phyloP scores from a whole-genome alignment of 2,113 vertebrate species.

The Salvator merianae region DNA sequence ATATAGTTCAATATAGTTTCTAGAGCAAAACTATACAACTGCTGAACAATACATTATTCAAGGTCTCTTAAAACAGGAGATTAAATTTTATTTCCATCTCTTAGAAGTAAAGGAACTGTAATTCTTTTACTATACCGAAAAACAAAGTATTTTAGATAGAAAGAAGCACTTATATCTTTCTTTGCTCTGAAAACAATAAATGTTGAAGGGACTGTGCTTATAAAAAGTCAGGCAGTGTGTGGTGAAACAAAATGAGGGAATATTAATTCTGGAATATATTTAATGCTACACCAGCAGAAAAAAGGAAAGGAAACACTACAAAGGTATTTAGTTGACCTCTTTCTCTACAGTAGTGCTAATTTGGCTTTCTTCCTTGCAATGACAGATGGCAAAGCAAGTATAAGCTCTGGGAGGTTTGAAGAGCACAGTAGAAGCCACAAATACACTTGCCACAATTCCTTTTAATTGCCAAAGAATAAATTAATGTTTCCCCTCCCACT shows the following conservation, averaged over 20 bases:
- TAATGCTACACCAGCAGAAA: neutral
- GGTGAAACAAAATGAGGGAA: neutral
- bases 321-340: neutral
- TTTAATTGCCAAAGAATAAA: neutral
- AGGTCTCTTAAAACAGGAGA: neutral
- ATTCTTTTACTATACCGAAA: neutral
- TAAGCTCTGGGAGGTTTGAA: conserved; percentile 12
- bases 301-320: neutral
- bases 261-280: neutral
- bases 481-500: neutral
- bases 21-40: too few species aligned
- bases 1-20: too few species aligned
- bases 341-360: neutral
- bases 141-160: neutral
- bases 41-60: too few species aligned
- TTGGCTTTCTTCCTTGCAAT: neutral
- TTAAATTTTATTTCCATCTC: neutral
- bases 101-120: neutral
- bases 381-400: conserved; percentile 31
- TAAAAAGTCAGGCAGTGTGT: neutral
- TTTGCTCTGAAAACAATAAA: neutral
- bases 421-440: conserved; percentile 26
- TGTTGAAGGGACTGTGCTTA: neutral
- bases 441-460: conserved; percentile 34
- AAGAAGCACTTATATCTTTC: neutral